phyloP scores from a whole-genome alignment of 1,140 invertebrate genomes.

The Monochamus saltuarius region DNA sequence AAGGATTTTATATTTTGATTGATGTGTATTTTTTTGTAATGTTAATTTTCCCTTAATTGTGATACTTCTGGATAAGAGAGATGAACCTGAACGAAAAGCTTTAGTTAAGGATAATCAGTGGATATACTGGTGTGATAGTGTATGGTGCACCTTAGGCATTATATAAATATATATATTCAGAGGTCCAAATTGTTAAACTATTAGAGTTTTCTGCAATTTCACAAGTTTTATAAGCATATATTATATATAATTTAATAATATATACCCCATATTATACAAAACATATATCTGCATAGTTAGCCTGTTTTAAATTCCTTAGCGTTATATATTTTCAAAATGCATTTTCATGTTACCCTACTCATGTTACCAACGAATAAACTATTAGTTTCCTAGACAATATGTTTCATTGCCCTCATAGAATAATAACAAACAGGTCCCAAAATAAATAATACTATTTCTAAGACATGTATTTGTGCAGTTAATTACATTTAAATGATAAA shows the following conservation, averaged over 20 bases:
- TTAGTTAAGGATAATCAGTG: constrained; percentile 28
- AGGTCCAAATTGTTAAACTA: constrained; percentile 53
- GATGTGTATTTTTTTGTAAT: too few species aligned
- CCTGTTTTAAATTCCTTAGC: constrained; percentile 46
- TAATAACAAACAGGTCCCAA: too few species aligned
- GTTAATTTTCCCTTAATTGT: background rate
- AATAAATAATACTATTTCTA: too few species aligned
- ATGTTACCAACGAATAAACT: constrained; percentile 50
- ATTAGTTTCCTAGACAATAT: constrained; percentile 45
- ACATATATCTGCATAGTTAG: constrained; percentile 48
- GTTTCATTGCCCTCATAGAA: background rate
- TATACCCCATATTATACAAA: constrained; percentile 40
- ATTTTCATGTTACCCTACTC: constrained; percentile 48
- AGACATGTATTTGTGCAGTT: too few species aligned
- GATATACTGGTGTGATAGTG: constrained; percentile 49
- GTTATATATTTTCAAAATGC: constrained; percentile 46
- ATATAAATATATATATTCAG: constrained; percentile 48
- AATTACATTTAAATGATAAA: too few species aligned
- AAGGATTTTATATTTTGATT: too few species aligned
- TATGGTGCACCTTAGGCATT: constrained; percentile 51
- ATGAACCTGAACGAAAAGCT: constrained; percentile 19
- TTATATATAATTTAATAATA: constrained; percentile 45
- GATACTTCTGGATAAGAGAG: constrained; percentile 33
- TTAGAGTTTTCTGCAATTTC: constrained; percentile 53
- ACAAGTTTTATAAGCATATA: constrained; percentile 53